These are phyloP conservation scores for Mandrillus leucophaeus DNA, from an alignment of 2,113 vertebrate genomes.

Conservation along the genomic window DNA sequence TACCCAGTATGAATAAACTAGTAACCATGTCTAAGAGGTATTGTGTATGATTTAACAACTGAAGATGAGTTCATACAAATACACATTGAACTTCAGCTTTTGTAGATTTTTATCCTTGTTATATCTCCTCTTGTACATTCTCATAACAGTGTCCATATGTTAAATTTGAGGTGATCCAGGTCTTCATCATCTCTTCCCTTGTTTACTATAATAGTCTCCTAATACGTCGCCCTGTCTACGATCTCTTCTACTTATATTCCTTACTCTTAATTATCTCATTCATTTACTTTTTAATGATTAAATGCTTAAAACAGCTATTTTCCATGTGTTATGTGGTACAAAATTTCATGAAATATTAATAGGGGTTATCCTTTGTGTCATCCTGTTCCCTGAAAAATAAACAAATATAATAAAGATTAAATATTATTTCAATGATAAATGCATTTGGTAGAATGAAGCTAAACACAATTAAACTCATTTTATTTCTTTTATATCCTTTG, in stretches of 20 bases:
- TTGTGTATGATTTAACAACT: not conserved
- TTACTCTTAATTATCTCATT: not conserved
- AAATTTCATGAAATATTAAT: not conserved
- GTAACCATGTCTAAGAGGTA: not conserved
- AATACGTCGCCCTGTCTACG: not conserved
- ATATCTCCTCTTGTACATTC: not conserved
- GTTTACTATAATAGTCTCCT: not conserved
- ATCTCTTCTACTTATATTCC: not conserved
- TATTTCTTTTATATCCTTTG: not conserved
- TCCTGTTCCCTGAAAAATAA: not conserved
- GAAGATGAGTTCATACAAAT: not conserved
- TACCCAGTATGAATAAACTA: not conserved
- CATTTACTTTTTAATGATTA: not conserved
- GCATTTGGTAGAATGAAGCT: not conserved
- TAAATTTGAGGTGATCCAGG: not conserved
- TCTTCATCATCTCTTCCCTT: not conserved
- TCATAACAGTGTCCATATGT: not conserved
- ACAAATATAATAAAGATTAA: not conserved
- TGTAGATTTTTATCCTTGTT: not conserved
- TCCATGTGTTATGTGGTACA: not conserved
- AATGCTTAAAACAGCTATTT: not conserved
- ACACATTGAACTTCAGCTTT: not conserved
- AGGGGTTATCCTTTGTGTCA: not conserved
- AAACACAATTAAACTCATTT: conserved; percentile 1
- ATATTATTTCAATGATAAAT: not conserved